A percentile compares a stretch with the other conserved stretches of the same genome.
phyloP scores from a whole-genome alignment of 2,888 invertebrate species.

The Dorcus hopei region DNA sequence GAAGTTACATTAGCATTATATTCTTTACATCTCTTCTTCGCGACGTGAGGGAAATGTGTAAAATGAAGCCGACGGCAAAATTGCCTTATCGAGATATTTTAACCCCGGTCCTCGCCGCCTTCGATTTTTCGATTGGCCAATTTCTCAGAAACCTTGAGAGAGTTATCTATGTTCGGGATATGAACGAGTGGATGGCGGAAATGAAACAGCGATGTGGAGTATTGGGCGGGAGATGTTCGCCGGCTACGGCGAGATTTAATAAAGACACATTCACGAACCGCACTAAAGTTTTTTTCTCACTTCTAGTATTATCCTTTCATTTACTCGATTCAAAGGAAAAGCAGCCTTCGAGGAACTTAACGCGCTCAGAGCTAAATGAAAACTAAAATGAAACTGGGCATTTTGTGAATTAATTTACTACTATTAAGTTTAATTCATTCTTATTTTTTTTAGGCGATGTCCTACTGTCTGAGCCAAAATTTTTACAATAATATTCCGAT shows the following conservation, averaged over 20 bases:
- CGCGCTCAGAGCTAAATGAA: no score
- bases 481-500: background rate
- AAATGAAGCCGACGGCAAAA: slow-evolving; percentile 1
- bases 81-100: slow-evolving; percentile 3
- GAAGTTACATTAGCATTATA: slow-evolving; percentile 18
- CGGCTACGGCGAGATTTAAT: background rate
- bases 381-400: no score
- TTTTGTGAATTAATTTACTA: no score
- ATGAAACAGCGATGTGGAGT: background rate
- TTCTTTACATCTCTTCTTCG: slow-evolving; percentile 17
- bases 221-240: background rate
- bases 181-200: slow-evolving; percentile 1
- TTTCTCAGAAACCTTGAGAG: background rate
- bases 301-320: background rate
- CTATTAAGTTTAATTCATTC: no score
- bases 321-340: background rate
- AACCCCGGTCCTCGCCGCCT: background rate
- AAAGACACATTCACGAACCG: background rate
- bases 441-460: no score
- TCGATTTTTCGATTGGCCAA: slow-evolving; percentile 1
- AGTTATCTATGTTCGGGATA: background rate
- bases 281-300: background rate
- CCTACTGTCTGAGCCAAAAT: background rate
- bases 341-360: background rate
- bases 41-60: slow-evolving; percentile 18